phyloP scores from a whole-genome alignment of 2,113 vertebrate genomes.

The Catharus bicknelli region DNA sequence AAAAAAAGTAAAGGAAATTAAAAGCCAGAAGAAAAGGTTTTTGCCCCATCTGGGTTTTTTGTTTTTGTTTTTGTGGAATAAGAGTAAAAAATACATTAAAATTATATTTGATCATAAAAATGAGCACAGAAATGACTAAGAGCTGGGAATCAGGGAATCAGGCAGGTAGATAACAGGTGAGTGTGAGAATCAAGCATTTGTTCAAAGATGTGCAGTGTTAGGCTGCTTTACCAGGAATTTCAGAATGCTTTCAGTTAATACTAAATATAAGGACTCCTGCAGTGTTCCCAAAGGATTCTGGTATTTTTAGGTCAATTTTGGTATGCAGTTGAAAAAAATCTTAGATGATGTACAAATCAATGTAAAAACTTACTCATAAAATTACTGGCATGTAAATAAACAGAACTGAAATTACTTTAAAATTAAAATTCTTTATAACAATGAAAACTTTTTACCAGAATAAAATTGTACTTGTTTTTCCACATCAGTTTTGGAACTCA shows the following conservation, averaged over 20 bases:
- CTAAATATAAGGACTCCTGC: background rate
- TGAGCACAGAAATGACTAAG: background rate
- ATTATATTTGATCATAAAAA: background rate
- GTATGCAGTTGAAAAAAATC: background rate
- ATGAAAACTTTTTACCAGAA: background rate
- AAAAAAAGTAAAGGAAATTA: background rate
- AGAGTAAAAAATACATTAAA: background rate
- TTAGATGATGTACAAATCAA: background rate
- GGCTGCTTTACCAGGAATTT: background rate
- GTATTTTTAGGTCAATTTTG: background rate
- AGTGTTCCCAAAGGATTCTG: background rate
- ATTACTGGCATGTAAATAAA: background rate
- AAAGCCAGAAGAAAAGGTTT: background rate
- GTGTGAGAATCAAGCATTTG: background rate
- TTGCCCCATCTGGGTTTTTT: background rate
- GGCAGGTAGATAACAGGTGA: background rate
- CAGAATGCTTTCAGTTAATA: background rate
- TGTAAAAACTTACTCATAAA: background rate
- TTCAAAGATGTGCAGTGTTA: background rate
- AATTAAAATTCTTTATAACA: background rate
- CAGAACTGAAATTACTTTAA: background rate
- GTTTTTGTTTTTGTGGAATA: background rate
- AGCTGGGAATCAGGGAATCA: background rate
- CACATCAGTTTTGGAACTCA: background rate
- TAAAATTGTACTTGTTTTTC: background rate